These are phyloP conservation scores for Branchipolynoe longqiensis DNA, from an alignment of 2,888 invertebrate genomes.

Conservation along the genomic window DNA sequence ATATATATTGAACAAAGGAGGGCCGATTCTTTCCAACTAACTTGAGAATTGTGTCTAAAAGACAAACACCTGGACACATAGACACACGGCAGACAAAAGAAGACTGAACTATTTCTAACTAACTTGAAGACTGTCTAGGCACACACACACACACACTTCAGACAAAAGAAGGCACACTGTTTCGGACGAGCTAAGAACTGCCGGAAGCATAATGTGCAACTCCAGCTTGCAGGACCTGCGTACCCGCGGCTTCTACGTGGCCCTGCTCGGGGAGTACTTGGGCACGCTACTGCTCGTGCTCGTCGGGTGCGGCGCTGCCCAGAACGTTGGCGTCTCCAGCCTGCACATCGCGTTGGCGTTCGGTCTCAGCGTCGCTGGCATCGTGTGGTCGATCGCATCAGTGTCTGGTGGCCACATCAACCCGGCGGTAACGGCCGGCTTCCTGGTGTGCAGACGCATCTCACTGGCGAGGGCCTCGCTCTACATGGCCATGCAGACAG, in stretches of 20 bases:
- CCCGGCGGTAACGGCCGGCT: constrained; percentile 94
- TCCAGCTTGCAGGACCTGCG: constrained; percentile 8
- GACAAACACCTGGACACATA: too few species aligned
- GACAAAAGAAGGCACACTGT: too few species aligned
- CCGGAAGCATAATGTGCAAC: background rate
- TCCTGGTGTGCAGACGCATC: constrained; percentile 91
- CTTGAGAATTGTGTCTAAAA: too few species aligned
- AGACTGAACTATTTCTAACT: too few species aligned
- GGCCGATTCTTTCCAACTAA: too few species aligned
- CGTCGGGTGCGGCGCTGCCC: constrained; percentile 40
- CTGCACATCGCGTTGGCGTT: constrained; percentile 91
- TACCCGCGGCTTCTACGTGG: background rate
- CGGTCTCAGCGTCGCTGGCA: constrained; percentile 91
- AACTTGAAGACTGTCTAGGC: too few species aligned
- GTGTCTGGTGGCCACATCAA: constrained; percentile 95
- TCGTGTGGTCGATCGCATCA: constrained; percentile 92
- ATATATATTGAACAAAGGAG: too few species aligned
- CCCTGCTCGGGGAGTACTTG: constrained; percentile 22
- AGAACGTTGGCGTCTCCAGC: background rate
- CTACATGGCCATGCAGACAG: constrained; percentile 90
- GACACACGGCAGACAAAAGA: too few species aligned
- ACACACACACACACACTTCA: too few species aligned
- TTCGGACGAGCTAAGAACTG: too few species aligned
- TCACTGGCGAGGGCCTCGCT: constrained; percentile 88
- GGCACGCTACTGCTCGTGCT: constrained; percentile 49